These are phyloP conservation scores for Chrysoperla carnea DNA, from an alignment of 1,140 invertebrate genomes.

Conservation along the genomic window DNA sequence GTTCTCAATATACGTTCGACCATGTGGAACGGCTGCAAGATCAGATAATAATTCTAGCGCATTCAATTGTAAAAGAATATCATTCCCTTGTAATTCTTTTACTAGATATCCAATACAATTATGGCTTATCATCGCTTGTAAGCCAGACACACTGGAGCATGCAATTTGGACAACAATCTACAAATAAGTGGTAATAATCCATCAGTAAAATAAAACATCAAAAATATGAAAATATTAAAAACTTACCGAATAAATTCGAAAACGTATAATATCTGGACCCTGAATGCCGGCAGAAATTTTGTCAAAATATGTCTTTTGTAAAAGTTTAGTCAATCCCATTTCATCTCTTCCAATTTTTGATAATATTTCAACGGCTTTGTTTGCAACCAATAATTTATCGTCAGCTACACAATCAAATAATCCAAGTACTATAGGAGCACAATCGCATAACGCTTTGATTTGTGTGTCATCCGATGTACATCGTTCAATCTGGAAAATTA, in stretches of 20 bases:
- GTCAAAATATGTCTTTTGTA: slow-evolving; percentile 26
- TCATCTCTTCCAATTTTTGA: slow-evolving; percentile 25
- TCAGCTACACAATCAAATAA: slow-evolving; percentile 35
- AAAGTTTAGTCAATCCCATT: slow-evolving; percentile 25
- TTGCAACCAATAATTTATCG: slow-evolving; percentile 36
- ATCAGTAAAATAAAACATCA: slow-evolving; percentile 15
- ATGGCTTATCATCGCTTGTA: slow-evolving; percentile 32
- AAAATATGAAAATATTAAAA: slow-evolving; percentile 9
- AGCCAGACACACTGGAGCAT: slow-evolving; percentile 29
- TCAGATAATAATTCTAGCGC: slow-evolving; percentile 55
- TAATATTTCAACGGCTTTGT: slow-evolving; percentile 34
- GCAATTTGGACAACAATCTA: slow-evolving; percentile 51
- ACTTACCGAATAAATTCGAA: slow-evolving; percentile 42
- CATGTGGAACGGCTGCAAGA: slow-evolving; percentile 44
- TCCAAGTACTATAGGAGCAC: slow-evolving; percentile 30
- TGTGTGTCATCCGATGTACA: slow-evolving; percentile 16
- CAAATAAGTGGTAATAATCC: slow-evolving; percentile 22
- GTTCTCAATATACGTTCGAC: slow-evolving; percentile 48
- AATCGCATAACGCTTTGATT: slow-evolving; percentile 24
- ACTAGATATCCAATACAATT: slow-evolving; percentile 50
- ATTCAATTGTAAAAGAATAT: slow-evolving; percentile 60
- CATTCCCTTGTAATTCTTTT: slow-evolving; percentile 44
- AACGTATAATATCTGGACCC: slow-evolving; percentile 31
- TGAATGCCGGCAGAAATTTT: slow-evolving; percentile 29
- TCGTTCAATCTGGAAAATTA: slow-evolving; percentile 19